phyloP scores from a whole-genome alignment of 2,888 invertebrate genomes.

The Tetropium fuscum region DNA sequence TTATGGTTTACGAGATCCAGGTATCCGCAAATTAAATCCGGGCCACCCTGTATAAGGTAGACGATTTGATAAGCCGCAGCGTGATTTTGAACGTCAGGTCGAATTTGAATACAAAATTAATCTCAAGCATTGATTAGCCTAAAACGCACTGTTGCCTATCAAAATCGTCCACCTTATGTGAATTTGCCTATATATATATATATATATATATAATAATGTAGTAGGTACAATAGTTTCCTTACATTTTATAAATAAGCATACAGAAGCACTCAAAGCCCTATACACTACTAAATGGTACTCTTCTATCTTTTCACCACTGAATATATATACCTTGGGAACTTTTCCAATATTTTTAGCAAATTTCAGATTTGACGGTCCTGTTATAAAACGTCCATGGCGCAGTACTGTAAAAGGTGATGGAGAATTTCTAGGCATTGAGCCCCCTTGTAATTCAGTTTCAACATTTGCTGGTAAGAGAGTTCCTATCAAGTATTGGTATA shows the following conservation, averaged over 20 bases:
- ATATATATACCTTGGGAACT: conserved; percentile 78
- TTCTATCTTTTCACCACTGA: conserved; percentile 70
- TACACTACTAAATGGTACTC: conserved; percentile 85
- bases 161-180: too few species aligned
- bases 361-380: conserved; percentile 74
- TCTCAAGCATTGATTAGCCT: too few species aligned
- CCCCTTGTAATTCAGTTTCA: conserved; percentile 78
- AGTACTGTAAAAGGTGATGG: conserved; percentile 66
- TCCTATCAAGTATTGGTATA: conserved; percentile 88
- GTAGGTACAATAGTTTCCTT: too few species aligned
- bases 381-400: conserved; percentile 74
- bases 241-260: conserved; percentile 89
- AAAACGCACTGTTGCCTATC: too few species aligned
- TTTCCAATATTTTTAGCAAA: conserved; percentile 70
- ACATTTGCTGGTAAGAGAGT: conserved; percentile 83
- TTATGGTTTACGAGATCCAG: too few species aligned
- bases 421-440: conserved; percentile 71
- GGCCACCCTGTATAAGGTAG: too few species aligned
- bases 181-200: too few species aligned
- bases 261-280: conserved; percentile 85
- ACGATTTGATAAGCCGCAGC: too few species aligned
- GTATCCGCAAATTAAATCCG: too few species aligned
- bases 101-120: too few species aligned
- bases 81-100: too few species aligned
- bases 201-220: too few species aligned